Base-by-base conservation (phyloP, 2,113 vertebrate species). In the Eretmodus cyanostictus region DNA sequence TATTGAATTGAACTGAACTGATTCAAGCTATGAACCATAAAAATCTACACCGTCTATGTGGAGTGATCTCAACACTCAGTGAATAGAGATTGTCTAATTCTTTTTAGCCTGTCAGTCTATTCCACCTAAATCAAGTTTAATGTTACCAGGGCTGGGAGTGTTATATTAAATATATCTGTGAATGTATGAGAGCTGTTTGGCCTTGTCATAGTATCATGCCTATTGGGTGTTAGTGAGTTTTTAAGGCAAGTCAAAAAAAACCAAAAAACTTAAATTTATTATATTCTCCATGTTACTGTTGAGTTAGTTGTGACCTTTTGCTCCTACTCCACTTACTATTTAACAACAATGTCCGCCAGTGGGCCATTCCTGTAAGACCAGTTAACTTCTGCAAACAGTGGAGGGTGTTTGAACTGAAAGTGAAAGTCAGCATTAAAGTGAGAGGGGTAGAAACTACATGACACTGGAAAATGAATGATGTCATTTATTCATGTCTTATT, bases 361-460 rank as follows among this genome's bases (percentile, higher is more conserved):
- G 47, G 87, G 91, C 93, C 89, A 71, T 49, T 16, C 13, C 8
- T 14, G 19, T 45, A 8, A 6, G 24, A 73, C 57, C 57, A 73
- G 83, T 87, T 81, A 89, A 82, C 71, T 34, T 90, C 47, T 73
- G 87, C 71, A 90, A 94, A 90, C 57, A 87, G 61, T 27, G 10
- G 8, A 71, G 14, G 53, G 40, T 59, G 63, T 85, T 36, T 55
- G 54, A 85, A 83, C 42, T 85, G 3, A 79, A 86, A 85, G 90
- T 24, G 11, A 89, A 86, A 85, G 19, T 86, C 76, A 66, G 42
- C 83, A 29, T 87, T 22, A 78, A 73, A 85, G 59, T 86, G 86
- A 88, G 86, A 91, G 59, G 49, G 51, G 83, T 83, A 73, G 5
- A 31, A 54, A 79, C 51, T 59, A 34, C 42, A 47, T 45, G 53